These are phyloP conservation scores for Cosmopolites sordidus DNA, from an alignment of 2,888 invertebrate genomes.

Conservation along the genomic window DNA sequence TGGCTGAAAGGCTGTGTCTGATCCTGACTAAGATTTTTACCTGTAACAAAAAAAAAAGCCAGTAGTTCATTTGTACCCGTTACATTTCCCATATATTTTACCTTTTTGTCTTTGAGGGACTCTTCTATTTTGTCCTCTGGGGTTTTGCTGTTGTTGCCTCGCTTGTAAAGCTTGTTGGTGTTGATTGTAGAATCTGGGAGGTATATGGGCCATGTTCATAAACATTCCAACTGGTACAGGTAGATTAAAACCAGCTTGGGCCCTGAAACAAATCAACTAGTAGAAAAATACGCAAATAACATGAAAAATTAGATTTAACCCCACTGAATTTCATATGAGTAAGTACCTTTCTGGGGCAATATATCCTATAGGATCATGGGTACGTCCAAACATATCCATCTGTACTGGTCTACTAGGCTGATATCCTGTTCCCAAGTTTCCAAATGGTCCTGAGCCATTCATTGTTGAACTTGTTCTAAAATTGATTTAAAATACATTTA, in stretches of 20 bases:
- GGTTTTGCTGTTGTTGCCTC: conserved; percentile 48
- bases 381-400: conserved; percentile 62
- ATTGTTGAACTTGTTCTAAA: conserved; percentile 28
- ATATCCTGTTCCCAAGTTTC: conserved; percentile 16
- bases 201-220: conserved; percentile 81
- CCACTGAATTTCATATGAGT: too few relatives aligned
- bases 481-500: too few relatives aligned
- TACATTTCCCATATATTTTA: conserved; percentile 3
- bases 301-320: too few relatives aligned
- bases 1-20: conserved; percentile 56
- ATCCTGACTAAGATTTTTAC: conserved; percentile 42
- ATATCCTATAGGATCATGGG: conserved; percentile 88
- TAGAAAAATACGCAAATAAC: not conserved
- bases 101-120: conserved; percentile 39
- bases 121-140: conserved; percentile 30
- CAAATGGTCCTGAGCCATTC: conserved; percentile 31
- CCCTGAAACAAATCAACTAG: conserved; percentile 34
- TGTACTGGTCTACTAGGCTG: conserved; percentile 41
- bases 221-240: conserved; percentile 94
- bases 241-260: conserved; percentile 71
- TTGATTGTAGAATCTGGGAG: conserved; percentile 72
- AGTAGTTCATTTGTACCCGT: not conserved
- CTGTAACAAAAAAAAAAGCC: conserved; percentile 8
- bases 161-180: conserved; percentile 65
- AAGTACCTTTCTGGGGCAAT: conserved; percentile 73